Base-by-base conservation (phyloP, 2,888 invertebrate genomes). In the Chrysolina americana region DNA sequence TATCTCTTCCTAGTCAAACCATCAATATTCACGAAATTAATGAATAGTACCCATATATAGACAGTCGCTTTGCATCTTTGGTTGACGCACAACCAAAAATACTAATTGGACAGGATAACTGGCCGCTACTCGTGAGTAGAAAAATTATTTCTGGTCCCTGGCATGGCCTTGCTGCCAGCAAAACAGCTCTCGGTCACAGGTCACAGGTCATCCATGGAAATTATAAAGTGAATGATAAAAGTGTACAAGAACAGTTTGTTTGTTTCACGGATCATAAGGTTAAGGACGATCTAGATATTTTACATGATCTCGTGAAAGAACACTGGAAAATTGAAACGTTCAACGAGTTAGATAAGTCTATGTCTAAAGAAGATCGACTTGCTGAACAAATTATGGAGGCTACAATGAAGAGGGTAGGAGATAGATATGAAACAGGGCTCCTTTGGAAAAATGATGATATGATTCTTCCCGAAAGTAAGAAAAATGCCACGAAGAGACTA, bases 321-420 rank as follows among this genome's bases (percentile, higher is more conserved):
- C 21, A 17, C 10, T 66, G 66, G 66, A 50, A 28, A 28, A 17
- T 66, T 17, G 63, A 65, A 17, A 44, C 19, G 6, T n/a, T 17
- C 6, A 17, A 13, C 4, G 44, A 44, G 28, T 13, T 9, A n/a
- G 28, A 36, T 4, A 65, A 48, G 10, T 65, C 23, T 10, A 1
- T 65, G n/a, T 48, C 23, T 21, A 65, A 41, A 19, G 65, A 71
- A 65, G 65, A 71, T 10, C 36, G 8, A 65, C 53, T n/a, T n/a
- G n/a, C n/a, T n/a, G n/a, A n/a, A n/a, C n/a, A n/a, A n/a, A n/a
- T n/a, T n/a, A n/a, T n/a, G n/a, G n/a, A n/a, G n/a, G n/a, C n/a
- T n/a, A n/a, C n/a, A n/a, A n/a, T n/a, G 6, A 56, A 71, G 65
- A 71, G 21, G 41, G 65, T 28, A 64, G 65, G 65, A 56, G 64